phyloP scores from a whole-genome alignment of 1,140 invertebrate genomes.

The Paracyclopina nana region DNA sequence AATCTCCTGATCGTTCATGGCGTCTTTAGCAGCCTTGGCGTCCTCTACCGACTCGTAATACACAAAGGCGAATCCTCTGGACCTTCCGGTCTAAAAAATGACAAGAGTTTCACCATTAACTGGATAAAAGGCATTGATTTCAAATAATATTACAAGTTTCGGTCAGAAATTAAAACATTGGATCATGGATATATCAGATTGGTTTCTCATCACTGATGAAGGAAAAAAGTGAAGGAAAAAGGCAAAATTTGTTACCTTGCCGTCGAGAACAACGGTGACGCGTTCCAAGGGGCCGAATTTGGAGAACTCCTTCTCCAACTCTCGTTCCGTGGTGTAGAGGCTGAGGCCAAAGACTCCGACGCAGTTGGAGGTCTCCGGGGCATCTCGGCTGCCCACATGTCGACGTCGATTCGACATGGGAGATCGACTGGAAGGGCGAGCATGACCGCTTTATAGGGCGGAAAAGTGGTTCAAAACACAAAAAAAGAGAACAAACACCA shows the following conservation, averaged over 20 bases:
- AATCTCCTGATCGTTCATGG: conserved; percentile 78
- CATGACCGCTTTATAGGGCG: not conserved
- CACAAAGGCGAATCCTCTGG: conserved; percentile 89
- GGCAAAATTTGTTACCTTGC: conserved; percentile 69
- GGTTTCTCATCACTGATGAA: too few species aligned
- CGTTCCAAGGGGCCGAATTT: conserved; percentile 79
- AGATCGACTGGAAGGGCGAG: conserved; percentile 22
- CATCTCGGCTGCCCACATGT: conserved; percentile 39
- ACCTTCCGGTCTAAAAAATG: conserved; percentile 73
- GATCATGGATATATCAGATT: too few species aligned
- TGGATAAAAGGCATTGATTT: too few species aligned
- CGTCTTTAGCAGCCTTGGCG: conserved; percentile 79
- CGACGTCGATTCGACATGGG: conserved; percentile 33
- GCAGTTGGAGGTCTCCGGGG: conserved; percentile 67
- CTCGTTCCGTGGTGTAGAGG: conserved; percentile 72
- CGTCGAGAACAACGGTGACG: conserved; percentile 87
- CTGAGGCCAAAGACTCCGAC: conserved; percentile 85
- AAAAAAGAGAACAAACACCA: too few species aligned
- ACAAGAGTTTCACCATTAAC: too few species aligned
- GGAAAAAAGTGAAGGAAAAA: too few species aligned
- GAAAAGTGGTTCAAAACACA: too few species aligned
- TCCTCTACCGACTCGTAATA: conserved; percentile 77
- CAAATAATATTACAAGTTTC: too few species aligned
- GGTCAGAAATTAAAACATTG: too few species aligned
- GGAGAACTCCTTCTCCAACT: conserved; percentile 76